These are phyloP conservation scores for Smittia sp. DNA, from an alignment of 2,888 invertebrate species.

Conservation along the genomic window DNA sequence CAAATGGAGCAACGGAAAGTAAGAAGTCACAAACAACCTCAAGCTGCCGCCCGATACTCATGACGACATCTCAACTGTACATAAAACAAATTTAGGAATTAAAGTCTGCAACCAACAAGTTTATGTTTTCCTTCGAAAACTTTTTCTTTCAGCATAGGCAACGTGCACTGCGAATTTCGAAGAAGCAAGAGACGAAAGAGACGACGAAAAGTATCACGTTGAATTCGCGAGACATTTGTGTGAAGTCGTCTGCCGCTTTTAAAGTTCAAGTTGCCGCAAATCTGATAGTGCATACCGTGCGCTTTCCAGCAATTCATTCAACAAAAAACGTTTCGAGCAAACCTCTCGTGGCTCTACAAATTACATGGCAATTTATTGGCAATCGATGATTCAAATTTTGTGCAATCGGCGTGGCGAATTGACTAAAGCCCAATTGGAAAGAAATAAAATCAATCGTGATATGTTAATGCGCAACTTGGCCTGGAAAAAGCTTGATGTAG, in stretches of 20 bases:
- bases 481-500: background rate
- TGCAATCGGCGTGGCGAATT: background rate
- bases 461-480: background rate
- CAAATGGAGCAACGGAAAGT: background rate
- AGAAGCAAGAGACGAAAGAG: background rate
- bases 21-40: background rate
- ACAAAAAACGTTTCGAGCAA: background rate
- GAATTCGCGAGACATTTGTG: no score
- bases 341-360: background rate
- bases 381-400: background rate
- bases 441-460: constrained; percentile 7
- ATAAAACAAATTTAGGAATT: background rate
- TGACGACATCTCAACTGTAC: no score
- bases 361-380: background rate
- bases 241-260: no score
- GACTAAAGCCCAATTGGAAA: background rate
- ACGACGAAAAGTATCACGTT: no score
- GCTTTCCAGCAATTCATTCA: background rate
- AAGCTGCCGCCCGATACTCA: no score
- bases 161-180: background rate
- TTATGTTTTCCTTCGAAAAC: background rate
- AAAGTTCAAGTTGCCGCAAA: background rate
- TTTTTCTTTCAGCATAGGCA: background rate
- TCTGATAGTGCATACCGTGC: background rate
- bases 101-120: background rate